Base-by-base conservation (phyloP, 2,888 invertebrate species). In the Drosophila mercatorum region DNA sequence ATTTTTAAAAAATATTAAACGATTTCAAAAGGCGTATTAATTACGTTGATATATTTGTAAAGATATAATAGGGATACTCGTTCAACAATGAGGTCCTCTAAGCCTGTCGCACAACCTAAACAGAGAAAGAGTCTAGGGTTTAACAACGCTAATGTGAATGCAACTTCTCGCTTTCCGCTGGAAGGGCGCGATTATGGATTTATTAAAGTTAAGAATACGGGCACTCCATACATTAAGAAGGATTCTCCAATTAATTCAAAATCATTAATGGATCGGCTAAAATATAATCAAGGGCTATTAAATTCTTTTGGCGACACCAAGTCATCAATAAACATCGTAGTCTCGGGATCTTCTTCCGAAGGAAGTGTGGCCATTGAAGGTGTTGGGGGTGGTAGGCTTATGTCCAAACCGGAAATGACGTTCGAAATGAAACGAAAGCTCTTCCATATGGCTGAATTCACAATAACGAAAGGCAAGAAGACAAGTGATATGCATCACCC, bases 351-450 rank as follows among this genome's bases (percentile, higher is more conserved):
- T 5, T 28, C 28, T 5, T 28, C 28, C 28, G 28, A 46, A 4
- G 0, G 4, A 17, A 43, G 7, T 28, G 31, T 34, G 6, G 31
- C 5, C 28, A 3, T 5, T 28, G 28, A 28, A 28, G 28, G 22
- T 22, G 22, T 2, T 1, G 22, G 2, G 22, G 22, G 2, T 22
- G 22, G 22, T 31, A 31, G 31, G 31, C 7, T 0, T 34, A 6
- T 2, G 7, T 2, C 8, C 6, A 22, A n/a, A 1, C 6, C 0
- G 5, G 28, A 43, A 31, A 31, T 70, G 40, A 28, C 72, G 0
- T 85, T 82, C 7, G 78, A 80, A 41, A 64, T 70, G 58, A 77
- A 80, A 8, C 69, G 86, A 0, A 85, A 83, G n/a, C 40, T 65
- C 0, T 86, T 86, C 34, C 49, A 82, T 40, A 31, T 52, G 26